A percentile compares a stretch with the other conserved stretches of the same genome.
Conservation (phyloP, 1,140 invertebrate genomes). For the Bombus cullumanus region DNA sequence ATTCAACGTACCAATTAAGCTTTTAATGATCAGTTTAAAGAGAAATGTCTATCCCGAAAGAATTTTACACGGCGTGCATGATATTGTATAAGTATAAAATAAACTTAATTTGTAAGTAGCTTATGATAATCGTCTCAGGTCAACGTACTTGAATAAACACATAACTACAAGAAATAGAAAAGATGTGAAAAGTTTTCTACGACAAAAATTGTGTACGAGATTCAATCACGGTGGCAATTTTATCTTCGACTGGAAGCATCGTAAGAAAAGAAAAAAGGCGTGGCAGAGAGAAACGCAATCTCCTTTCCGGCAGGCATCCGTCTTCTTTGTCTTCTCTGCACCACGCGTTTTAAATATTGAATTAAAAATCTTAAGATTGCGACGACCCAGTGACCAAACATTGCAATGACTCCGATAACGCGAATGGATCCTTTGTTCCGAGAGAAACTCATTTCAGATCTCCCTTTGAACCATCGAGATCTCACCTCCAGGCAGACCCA, state of each 20-base stretch:
- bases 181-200: not conserved
- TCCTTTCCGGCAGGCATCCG: not conserved
- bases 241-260: no score
- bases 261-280: not conserved
- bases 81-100: no score
- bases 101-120: no score
- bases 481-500: constrained; percentile 35
- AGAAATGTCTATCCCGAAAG: no score
- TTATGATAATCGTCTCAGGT: no score
- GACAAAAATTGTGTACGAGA: not conserved
- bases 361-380: constrained; percentile 42
- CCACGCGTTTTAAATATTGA: constrained; percentile 39
- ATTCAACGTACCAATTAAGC: no score
- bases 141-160: no score
- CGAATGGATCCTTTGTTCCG: constrained; percentile 41
- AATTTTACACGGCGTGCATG: no score
- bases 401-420: not conserved
- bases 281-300: not conserved
- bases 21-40: no score
- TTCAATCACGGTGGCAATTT: no score
- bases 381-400: constrained; percentile 59
- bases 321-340: not conserved
- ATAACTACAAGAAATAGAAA: no score
- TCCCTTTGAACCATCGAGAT: constrained; percentile 49
- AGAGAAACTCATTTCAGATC: constrained; percentile 49